Evolutionary conservation across 1,140 invertebrate genomes (phyloP).

Genomic region (Ericerus pela): DNA sequence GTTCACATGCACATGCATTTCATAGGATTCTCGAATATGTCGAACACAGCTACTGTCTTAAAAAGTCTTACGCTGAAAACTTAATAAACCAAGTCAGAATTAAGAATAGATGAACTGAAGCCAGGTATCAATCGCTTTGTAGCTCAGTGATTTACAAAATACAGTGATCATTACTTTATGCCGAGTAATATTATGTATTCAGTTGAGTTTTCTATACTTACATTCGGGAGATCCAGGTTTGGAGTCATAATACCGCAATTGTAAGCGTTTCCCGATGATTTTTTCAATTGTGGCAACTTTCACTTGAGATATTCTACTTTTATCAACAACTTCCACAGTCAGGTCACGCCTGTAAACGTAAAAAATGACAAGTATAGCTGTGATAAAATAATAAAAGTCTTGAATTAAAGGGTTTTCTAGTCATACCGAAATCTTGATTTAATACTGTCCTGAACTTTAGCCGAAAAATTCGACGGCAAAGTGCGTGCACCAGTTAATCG

Average conservation of each 20-base stretch:
- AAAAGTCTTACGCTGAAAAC: too few relatives aligned
- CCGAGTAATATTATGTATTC: too few relatives aligned
- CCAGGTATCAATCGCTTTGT: too few relatives aligned
- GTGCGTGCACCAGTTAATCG: constrained; percentile 83
- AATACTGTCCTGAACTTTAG: constrained; percentile 67
- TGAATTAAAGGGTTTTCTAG: background rate
- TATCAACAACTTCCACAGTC: constrained; percentile 86
- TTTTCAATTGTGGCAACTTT: constrained; percentile 77
- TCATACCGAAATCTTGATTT: constrained; percentile 57
- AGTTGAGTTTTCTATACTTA: background rate
- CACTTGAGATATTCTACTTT: constrained; percentile 85
- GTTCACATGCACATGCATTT: too few relatives aligned
- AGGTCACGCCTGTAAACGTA: constrained; percentile 43
- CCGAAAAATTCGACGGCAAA: constrained; percentile 78
- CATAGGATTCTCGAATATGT: too few relatives aligned
- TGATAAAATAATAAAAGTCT: background rate
- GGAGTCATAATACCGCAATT: constrained; percentile 78
- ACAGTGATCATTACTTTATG: too few relatives aligned
- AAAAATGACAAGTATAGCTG: background rate
- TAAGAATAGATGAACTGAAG: too few relatives aligned
- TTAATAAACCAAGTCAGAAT: too few relatives aligned
- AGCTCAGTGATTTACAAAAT: too few relatives aligned
- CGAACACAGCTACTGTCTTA: too few relatives aligned
- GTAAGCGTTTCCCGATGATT: constrained; percentile 78
- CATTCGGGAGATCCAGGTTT: constrained; percentile 29